Base-by-base conservation (phyloP, 2,888 invertebrate genomes). In the Hydroisotoma schaefferi region DNA sequence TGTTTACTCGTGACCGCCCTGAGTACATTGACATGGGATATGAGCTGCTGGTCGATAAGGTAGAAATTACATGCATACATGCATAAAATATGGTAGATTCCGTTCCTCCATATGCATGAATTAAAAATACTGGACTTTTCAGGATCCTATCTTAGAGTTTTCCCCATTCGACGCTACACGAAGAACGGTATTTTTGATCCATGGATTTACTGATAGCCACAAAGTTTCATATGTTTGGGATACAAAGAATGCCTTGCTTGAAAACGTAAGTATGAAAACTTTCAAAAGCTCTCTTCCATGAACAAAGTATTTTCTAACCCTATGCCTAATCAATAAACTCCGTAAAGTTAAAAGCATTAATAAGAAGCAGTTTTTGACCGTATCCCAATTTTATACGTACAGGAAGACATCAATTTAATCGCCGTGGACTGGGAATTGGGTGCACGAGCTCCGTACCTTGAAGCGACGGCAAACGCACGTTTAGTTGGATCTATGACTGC, bases 361-460 rank as follows among this genome's bases (percentile, higher is more conserved):
- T 12, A n/a, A 55, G 20, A 4, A 22, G 6, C 46, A 6, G 10
- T 27, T 18, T 22, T n/a, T n/a, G n/a, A n/a, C n/a, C n/a, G 6
- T 56, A 28, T 29, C 10, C 18, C 2, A 46, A 44, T 46, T 57
- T 27, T 47, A 33, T 52, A n/a, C 20, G 44, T 53, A 63, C 73
- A 85, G 85, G 79, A 74, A 0, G 83, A 85, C 67, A 80, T 83
- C 1, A 85, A 85, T 68, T 80, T 85, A 0, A 80, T 85, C 25
- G 77, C 81, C 1, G 83, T 84, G 1, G 85, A 85, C 71, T 85
- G 85, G 85, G 82, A 83, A 47, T 78, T 79, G 1, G 84, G 84
- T 8, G 82, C 84, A 1, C 82, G 81, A 0, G 81, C 81, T 77
- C 84, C 83, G 74, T 85, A 85, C 65, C 67, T 76, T 25, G 73